Evolutionary conservation across 2,888 invertebrate genomes (phyloP), one percentile per base, ranked within the genome.

Genomic region (Pachliopta kotzebuea): DNA sequence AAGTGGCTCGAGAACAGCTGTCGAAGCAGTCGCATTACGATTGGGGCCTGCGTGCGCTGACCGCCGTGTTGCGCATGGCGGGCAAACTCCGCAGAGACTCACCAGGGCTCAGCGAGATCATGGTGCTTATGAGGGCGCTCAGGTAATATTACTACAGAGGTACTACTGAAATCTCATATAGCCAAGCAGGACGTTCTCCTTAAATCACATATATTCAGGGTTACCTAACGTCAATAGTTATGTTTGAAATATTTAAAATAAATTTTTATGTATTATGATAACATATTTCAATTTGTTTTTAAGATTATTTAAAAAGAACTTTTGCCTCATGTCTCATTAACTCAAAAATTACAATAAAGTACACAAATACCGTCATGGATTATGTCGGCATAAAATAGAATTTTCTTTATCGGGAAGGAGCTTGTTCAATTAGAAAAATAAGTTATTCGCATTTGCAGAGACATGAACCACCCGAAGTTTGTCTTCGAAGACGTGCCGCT

Each of bases 11-110:
- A 64, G 97, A 97, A 75, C 98, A 98, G 81, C 89, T 98, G 57
- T 98, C 98, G 1, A 97, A 98, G 78, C 98, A 98, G 81, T 96
- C 95, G 23, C 98, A 98, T 81, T 98, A 98, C 84, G 98, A 98
- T 84, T 98, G 98, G 94, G 98, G 98, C 0, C 86, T 98, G 71
- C 93, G 98, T 62, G 98, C 98, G 4, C 87, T 98, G n/a, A 98
- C 97, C 71, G 95, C 98, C 0, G 97, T 98, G 3, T 89, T 98
- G 21, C 94, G 97, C 37, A 98, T 98, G 97, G 98, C 98, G 4
- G 98, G 98, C 18, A 96, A 96, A 42, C 91, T 98, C 78, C 96
- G 97, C 75, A 91, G 97, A 63, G 95, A 94, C 65, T 95, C 96
- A 0, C 94, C 94, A 4, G 95, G 96, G 67, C 92, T 98, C 2